Base-by-base conservation (phyloP, 2,797 vertebrate species). In the Lacerta bilineata region DNA sequence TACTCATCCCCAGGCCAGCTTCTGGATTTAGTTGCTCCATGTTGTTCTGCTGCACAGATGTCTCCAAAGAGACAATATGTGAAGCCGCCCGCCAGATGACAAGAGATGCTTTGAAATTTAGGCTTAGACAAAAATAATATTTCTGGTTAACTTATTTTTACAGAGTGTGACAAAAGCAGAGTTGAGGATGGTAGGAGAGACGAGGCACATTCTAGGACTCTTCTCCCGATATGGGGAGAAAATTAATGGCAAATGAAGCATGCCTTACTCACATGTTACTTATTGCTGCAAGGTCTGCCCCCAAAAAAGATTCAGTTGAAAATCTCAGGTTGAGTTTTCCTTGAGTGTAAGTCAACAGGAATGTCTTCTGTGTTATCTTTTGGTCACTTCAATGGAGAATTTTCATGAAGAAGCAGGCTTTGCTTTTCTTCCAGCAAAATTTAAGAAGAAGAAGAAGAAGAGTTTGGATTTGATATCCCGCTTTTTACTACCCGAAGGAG, bases 21-120 rank as follows among this genome's bases (percentile, higher is more conserved):
- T 69, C 78, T 91, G 69, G 39, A 43, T 64, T 82, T 83, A 77
- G 75, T 90, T 85, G 13, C 39, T 91, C 86, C 91, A 41, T 91
- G 94, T 76, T 80, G 41, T 87, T 91, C 80, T 39, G 4, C 18
- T 89, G 81, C 83, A 88, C 87, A 93, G 75, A 23, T 15, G 11
- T 88, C 83, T 92, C 94, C 89, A 91, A 92, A 94, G 87, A 64
- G 61, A 76, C 80, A 91, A 1, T 1, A 55, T 36, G 78, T 88
- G 64, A 85, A 93, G 8, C 66, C 43, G 93, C 85, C 66, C 50
- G 93, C 87, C 55, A 89, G 88, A 64, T 81, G 68, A 39, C 81
- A 84, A 64, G 89, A 85, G 88, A 92, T 88, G 9, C 41, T 82
- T 93, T 23, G 5, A 50, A 85, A 69, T 74, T 43, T 50, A 83